A percentile compares a stretch with the other conserved stretches of the same genome.
Conservation (phyloP, 1,140 invertebrate genomes). For the Zaprionus africanus region DNA sequence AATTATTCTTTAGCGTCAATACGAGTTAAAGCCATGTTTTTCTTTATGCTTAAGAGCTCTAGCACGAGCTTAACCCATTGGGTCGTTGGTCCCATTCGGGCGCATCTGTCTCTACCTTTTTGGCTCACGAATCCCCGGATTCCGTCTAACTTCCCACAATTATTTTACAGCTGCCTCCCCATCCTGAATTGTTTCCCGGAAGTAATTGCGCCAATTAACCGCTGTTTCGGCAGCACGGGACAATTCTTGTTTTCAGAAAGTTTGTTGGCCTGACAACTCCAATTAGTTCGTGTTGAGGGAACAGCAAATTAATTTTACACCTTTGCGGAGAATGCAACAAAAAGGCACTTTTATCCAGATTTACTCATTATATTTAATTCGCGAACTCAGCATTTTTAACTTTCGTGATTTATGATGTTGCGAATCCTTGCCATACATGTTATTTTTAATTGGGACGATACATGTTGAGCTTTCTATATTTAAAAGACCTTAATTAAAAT, state of each 20-base stretch:
- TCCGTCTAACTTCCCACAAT: not conserved
- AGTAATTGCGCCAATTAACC: slow-evolving; percentile 7
- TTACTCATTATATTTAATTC: not conserved
- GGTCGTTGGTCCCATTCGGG: not conserved
- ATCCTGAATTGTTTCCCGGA: not conserved
- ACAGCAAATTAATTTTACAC: not conserved
- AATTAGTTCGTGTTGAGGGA: not conserved
- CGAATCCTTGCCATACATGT: too few species aligned
- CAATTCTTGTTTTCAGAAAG: not conserved
- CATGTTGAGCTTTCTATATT: too few species aligned
- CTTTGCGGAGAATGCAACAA: not conserved
- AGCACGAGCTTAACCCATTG: not conserved
- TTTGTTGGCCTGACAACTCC: slow-evolving; percentile 6
- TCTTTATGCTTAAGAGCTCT: too few species aligned
- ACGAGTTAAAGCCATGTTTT: too few species aligned
- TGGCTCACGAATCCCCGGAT: not conserved
- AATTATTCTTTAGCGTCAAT: not conserved
- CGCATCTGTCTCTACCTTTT: not conserved
- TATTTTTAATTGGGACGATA: too few species aligned
- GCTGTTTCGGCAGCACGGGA: not conserved
- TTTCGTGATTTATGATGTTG: too few species aligned
- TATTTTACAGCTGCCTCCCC: not conserved
- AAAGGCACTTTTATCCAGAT: not conserved
- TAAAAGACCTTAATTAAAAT: too few species aligned
- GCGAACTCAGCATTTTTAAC: too few species aligned